A percentile compares a stretch with the other conserved stretches of the same genome.
These are phyloP conservation scores for Apteryx mantelli DNA, from an alignment of 2,113 vertebrate genomes.

Conservation along the genomic window DNA sequence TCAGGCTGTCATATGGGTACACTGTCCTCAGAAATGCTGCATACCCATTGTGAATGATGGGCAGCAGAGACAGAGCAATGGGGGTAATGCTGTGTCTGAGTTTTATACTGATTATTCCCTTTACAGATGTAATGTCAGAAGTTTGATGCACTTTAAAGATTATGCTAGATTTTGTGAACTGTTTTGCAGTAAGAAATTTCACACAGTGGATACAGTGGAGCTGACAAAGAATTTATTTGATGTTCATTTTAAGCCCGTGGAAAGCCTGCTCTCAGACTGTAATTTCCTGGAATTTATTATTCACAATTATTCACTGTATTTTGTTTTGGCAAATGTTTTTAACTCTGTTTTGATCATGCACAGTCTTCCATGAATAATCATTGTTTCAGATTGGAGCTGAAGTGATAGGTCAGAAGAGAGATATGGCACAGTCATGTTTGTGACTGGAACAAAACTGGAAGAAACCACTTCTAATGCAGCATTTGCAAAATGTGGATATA, in stretches of 20 bases:
- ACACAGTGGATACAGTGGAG: not conserved
- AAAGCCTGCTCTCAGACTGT: constrained; percentile 43
- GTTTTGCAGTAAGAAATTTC: constrained; percentile 26
- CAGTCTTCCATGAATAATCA: constrained; percentile 57
- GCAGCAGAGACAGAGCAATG: not conserved
- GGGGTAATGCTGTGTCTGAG: not conserved
- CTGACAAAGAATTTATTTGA: constrained; percentile 60
- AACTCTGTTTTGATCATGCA: constrained; percentile 58
- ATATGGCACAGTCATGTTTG: constrained; percentile 12
- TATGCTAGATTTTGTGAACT: not conserved
- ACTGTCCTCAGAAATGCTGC: not conserved
- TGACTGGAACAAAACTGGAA: constrained; percentile 16
- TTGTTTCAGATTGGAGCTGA: constrained; percentile 28
- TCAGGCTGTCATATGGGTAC: not conserved
- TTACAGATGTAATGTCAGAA: not conserved
- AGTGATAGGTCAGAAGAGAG: constrained; percentile 58
- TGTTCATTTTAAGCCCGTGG: constrained; percentile 48
- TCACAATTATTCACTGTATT: constrained; percentile 60
- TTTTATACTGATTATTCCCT: not conserved
- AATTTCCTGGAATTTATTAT: constrained; percentile 63
- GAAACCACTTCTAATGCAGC: not conserved
- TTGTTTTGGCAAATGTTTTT: constrained; percentile 69
- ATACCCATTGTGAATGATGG: not conserved
- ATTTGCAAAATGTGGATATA: constrained; percentile 40
- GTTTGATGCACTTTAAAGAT: constrained; percentile 31